These are phyloP conservation scores for Delia radicum DNA, from an alignment of 1,140 invertebrate genomes.

Conservation along the genomic window DNA sequence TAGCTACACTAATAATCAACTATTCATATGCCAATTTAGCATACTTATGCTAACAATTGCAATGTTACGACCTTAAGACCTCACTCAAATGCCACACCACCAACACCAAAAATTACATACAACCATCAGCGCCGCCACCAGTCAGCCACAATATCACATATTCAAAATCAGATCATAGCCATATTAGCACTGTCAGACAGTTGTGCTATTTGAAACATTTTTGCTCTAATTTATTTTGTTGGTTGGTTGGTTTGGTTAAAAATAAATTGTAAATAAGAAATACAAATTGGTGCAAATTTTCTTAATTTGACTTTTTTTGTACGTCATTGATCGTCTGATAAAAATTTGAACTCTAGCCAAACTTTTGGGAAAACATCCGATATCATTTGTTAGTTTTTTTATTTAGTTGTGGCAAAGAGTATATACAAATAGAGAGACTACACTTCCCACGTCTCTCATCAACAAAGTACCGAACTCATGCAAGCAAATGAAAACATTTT, in stretches of 20 bases:
- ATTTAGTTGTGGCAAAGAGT: neutral
- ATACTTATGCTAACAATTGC: neutral
- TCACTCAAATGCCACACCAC: neutral
- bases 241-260: neutral
- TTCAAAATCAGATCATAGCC: neutral
- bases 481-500: too few species aligned
- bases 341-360: constrained; percentile 12
- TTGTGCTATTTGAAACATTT: constrained; percentile 10
- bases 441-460: too few species aligned
- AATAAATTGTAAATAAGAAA: too few species aligned
- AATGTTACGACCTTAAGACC: neutral
- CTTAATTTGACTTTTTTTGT: constrained; percentile 4
- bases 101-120: neutral
- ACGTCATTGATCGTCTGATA: constrained; percentile 19
- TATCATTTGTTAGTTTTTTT: neutral
- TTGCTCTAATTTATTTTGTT: neutral
- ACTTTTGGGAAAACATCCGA: neutral
- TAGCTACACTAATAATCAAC: too few species aligned
- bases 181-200: neutral
- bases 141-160: neutral
- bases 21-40: neutral
- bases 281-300: neutral
- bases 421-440: too few species aligned
- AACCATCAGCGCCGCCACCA: neutral
- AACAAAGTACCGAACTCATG: too few species aligned